These are phyloP conservation scores for Anguilla anguilla DNA, from an alignment of 2,797 vertebrate species.

Conservation along the genomic window DNA sequence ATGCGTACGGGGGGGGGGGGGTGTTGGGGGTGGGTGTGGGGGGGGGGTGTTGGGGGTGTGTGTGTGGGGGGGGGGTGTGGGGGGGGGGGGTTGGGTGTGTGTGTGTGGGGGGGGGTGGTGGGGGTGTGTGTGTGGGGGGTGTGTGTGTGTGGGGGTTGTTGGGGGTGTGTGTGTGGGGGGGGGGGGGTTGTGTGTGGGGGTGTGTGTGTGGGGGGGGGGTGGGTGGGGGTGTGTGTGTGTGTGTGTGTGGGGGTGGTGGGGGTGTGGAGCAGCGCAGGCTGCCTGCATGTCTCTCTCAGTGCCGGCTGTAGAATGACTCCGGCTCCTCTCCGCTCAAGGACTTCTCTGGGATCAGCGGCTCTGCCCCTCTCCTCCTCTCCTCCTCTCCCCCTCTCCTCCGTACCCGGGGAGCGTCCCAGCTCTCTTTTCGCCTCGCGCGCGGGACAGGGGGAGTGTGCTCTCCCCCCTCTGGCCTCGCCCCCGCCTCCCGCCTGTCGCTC, in stretches of 20 bases:
- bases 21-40: constrained; percentile 49
- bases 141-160: too few species aligned
- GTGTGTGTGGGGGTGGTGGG: constrained; percentile 24
- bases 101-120: constrained; percentile 28
- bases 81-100: too few species aligned
- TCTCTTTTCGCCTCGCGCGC: constrained; percentile 28
- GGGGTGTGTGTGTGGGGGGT: too few species aligned
- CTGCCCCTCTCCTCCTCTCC: constrained; percentile 35
- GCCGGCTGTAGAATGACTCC: constrained; percentile 68
- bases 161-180: too few species aligned
- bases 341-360: constrained; percentile 64
- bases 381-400: constrained; percentile 29
- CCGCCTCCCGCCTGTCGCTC: not conserved
- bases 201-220: too few species aligned
- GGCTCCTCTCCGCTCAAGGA: constrained; percentile 56
- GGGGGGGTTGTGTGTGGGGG: too few species aligned
- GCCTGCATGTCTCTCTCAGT: constrained; percentile 66
- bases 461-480: constrained; percentile 9
- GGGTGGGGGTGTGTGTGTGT: too few species aligned
- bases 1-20: too few species aligned
- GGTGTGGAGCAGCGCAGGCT: constrained; percentile 63
- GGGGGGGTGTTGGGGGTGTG: constrained; percentile 15
- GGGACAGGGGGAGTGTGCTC: constrained; percentile 16
- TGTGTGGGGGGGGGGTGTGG: too few species aligned
- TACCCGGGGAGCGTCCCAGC: constrained; percentile 47